Base-by-base conservation (phyloP, 2,797 vertebrate species). In the Natrix natrix region DNA sequence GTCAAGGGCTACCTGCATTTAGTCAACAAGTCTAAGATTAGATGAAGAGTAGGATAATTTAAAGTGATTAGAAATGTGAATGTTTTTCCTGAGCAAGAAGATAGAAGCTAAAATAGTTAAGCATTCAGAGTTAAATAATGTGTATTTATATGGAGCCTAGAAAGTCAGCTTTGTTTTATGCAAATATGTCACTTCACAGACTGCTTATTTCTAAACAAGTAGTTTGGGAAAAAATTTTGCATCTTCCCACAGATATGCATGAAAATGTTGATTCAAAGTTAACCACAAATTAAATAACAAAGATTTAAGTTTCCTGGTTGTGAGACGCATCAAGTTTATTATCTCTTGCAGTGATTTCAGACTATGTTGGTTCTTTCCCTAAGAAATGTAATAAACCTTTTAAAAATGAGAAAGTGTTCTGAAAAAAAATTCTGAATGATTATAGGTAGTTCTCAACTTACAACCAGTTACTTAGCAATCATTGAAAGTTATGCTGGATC, bases 261-360 rank as follows among this genome's bases (percentile, higher is more conserved):
- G 55, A 57, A 89, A n/a, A 83, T 89, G 66, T 92, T 92, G 66
- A 92, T 92, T 54, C 32, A 92, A 16, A 24, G 48, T 86, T 90
- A 91, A 24, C n/a, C 87, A 56, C 55, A 26, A 54, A 74, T 93
- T 93, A 94, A 92, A 48, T 94, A 12, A 1, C 12, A 56, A 91
- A 54, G 17, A 94, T 22, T 83, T 48, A 32, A 52, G 26, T 86
- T 93, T 12, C 78, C 24, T 60, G 37, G 17, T 93, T 66, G 89
- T 93, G 90, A 94, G 86, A 95, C 16, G 48, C 56, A 92, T 83
- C 8, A 32, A 3, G 16, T 61, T 88, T 16, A 92, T 93, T 94
- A 89, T 61, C 69, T 92, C 13, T 55, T 55, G 11, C 43, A 89
- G 16, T 92, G 52, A 32, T 86, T 28, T 26, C 59, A 22, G 89